Percentiles rank a stretch among this genome's conserved stretches.
Evolutionary conservation across 2,797 vertebrate species (phyloP).

Genomic region (Loris lydekkerianus): DNA sequence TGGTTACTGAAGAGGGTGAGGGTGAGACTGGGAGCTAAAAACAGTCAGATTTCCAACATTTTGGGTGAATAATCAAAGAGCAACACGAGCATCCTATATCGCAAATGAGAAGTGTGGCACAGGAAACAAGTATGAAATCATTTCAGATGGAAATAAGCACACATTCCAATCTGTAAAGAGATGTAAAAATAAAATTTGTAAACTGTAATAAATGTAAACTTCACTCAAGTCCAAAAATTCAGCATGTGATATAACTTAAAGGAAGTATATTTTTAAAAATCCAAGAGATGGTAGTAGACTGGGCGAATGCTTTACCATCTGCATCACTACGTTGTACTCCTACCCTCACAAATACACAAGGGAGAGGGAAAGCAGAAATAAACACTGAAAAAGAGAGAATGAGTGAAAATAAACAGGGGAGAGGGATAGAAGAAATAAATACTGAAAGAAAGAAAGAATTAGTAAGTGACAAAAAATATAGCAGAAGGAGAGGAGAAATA

Average conservation of each 20-base stretch:
- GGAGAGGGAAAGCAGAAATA: neutral
- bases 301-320: neutral
- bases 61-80: neutral
- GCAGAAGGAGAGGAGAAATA: too few relatives aligned
- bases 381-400: neutral
- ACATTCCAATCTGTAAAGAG: neutral
- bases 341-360: neutral
- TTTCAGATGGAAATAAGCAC: neutral
- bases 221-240: neutral
- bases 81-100: neutral
- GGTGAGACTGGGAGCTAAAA: neutral
- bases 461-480: too few relatives aligned
- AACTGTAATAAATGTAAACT: slow-evolving; percentile 11
- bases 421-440: neutral
- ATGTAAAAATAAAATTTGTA: slow-evolving; percentile 6
- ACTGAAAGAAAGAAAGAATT: neutral
- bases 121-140: slow-evolving; percentile 8
- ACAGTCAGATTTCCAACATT: neutral
- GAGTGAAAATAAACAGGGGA: neutral
- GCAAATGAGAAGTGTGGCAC: neutral
- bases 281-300: neutral
- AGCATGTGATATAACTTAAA: slow-evolving; percentile 8
- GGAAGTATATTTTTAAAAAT: slow-evolving; percentile 10
- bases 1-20: neutral
- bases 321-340: neutral